Base-by-base conservation (phyloP, 2,888 invertebrate genomes). In the Callyntrura sp. region DNA sequence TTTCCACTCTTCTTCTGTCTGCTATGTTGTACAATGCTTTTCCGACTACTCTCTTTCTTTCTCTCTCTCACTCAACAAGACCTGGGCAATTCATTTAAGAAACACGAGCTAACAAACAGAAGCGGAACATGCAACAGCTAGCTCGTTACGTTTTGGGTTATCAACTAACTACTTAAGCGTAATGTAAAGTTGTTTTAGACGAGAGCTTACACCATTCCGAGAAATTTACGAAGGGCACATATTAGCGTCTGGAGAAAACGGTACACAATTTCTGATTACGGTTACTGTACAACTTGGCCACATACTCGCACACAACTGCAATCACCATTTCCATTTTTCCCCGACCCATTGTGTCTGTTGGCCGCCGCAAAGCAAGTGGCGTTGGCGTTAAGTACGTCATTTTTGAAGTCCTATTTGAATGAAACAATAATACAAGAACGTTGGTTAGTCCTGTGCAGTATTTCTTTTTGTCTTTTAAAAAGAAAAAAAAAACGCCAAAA, bases 101-200 rank as follows among this genome's bases (percentile, higher is more conserved):
- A 43, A 79, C 9, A 28, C 9, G 43, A 35, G n/a, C 1, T 28
- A 11, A 25, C 12, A 62, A n/a, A 68, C 3, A 43, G 12, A 14
- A 48, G 35, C 23, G 8, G 6, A 25, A 17, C 51, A 85, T 68
- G 89, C 89, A 89, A 89, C 89, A 89, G 84, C 89, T 84, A 85
- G 89, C 89, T 89, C 84, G 79, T 89, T 79, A 79, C 79, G 79
- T 79, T 86, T 62, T 86, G 17, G 65, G 45, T 86, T 86, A 79
- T 78, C 78, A 86, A 78, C 85, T 62, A 62, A 85, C 76, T 85
- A 85, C 76, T 85, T 85, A 85, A 57, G 57, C 43, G 85, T 57
- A 85, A 76, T 76, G 76, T 17, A 20, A 9, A n/a, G 25, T 51
- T 65, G 17, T 43, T 68, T 17, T 17, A 76, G 76, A 14, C 12